Base-by-base conservation (phyloP, 2,113 vertebrate genomes). In the Callorhinus ursinus region DNA sequence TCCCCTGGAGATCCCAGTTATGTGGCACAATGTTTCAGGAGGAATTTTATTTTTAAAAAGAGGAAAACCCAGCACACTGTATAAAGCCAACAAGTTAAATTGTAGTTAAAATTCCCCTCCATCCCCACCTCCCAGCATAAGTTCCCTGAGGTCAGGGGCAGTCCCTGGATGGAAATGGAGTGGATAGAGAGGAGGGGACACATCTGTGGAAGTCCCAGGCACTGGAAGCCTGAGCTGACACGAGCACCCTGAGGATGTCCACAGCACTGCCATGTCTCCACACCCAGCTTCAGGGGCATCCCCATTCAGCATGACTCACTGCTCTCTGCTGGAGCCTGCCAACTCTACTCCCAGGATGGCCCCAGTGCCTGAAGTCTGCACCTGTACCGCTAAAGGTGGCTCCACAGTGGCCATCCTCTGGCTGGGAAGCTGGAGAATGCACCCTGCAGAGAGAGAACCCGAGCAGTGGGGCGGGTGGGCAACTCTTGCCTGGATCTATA, bases 31-130 rank as follows among this genome's bases (percentile, higher is more conserved):
- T 2, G 72, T 57, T 88, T 96, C 46, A 79, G 69, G 79, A 90
- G 59, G 42, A 96, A 77, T 31, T 80, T 65, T 21, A 51, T 59
- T 87, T 97, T 96, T 42, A 39, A 90, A 88, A 69, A 74, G 74
- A 92, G 51, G 79, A 93, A 85, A 76, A 71, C 13, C 4, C 79
- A 77, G 24, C 36, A 57, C 81, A 49, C 21, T 12, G 14, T n/a
- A 28, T 49, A 28, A 88, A 57, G 46, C 93, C 86, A 59, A 36
- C 12, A 55, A 33, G 46, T 16, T 42, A 59, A 33, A 14, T 6
- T 28, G 22, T 21, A 46, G 80, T 53, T 67, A 21, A 31, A 33
- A 3, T 10, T 13, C 18, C 51, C 67, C 53, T 49, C 8, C 11
- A 0, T 21, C 46, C 2, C 11, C 51, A 1, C 24, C 49, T 26